These are phyloP conservation scores for Chaetophractus vellerosus DNA, from an alignment of 2,797 vertebrate species.

Conservation along the genomic window DNA sequence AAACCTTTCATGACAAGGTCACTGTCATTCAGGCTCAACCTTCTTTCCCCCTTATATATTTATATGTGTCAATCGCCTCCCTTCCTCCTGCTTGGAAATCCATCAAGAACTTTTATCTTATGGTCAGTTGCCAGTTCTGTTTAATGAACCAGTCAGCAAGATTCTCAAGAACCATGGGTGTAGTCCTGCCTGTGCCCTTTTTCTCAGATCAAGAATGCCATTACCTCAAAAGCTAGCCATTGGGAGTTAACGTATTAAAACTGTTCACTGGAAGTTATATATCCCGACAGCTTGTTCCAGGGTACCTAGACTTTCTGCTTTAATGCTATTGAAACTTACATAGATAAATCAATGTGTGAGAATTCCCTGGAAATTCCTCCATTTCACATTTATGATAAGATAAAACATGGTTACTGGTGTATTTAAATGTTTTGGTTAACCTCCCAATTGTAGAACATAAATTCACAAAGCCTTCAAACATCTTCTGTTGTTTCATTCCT, in stretches of 20 bases:
- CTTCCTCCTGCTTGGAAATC: slow-evolving; percentile 88
- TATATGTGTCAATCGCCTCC: slow-evolving; percentile 85
- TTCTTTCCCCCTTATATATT: slow-evolving; percentile 85
- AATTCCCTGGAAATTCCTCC: background rate
- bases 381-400: background rate
- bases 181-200: slow-evolving; percentile 66
- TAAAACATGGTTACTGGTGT: background rate
- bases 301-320: slow-evolving; percentile 69
- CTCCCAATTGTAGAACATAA: slow-evolving; percentile 39
- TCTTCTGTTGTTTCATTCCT: slow-evolving; percentile 68
- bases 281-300: slow-evolving; percentile 72
- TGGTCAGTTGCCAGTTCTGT: slow-evolving; percentile 88
- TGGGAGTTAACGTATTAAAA: slow-evolving; percentile 79
- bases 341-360: background rate
- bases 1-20: slow-evolving; percentile 76
- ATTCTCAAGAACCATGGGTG: slow-evolving; percentile 83
- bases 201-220: slow-evolving; percentile 36
- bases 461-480: slow-evolving; percentile 52
- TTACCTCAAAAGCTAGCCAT: slow-evolving; percentile 78
- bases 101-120: slow-evolving; percentile 87
- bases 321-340: background rate
- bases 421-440: slow-evolving; percentile 26
- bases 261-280: slow-evolving; percentile 73
- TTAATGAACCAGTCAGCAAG: slow-evolving; percentile 88
- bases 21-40: slow-evolving; percentile 77